These are phyloP conservation scores for Leptinotarsa peninsularis DNA, from an alignment of 2,888 invertebrate genomes.

Conservation along the genomic window DNA sequence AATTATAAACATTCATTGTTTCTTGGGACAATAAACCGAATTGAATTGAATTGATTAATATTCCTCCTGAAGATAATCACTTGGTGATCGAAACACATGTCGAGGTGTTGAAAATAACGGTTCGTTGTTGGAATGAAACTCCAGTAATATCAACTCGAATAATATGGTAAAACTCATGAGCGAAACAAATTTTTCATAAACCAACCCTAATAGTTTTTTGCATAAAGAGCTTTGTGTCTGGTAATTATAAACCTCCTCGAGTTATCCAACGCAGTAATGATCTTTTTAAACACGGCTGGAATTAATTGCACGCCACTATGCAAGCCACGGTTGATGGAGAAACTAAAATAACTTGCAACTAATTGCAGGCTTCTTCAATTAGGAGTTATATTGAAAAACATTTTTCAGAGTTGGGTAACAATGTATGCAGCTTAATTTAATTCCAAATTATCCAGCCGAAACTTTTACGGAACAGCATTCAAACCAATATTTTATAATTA, in stretches of 20 bases:
- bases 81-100: too few relatives aligned
- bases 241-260: neutral
- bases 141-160: too few relatives aligned
- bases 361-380: constrained; percentile 8
- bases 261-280: neutral
- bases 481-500: neutral
- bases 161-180: too few relatives aligned
- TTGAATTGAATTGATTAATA: too few relatives aligned
- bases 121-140: too few relatives aligned
- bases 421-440: constrained; percentile 1
- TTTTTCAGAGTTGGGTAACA: neutral
- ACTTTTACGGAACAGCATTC: neutral
- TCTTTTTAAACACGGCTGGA: neutral
- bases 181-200: too few relatives aligned
- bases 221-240: neutral
- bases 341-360: neutral
- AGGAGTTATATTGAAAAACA: neutral
- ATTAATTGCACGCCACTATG: constrained; percentile 1
- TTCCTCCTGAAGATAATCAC: too few relatives aligned
- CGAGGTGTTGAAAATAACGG: too few relatives aligned
- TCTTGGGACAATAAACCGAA: too few relatives aligned
- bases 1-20: too few relatives aligned
- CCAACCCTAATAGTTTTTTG: too few relatives aligned
- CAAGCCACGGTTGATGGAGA: neutral
- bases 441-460: neutral